phyloP scores from a whole-genome alignment of 2,888 invertebrate species.

The Standfussiana lucernea region DNA sequence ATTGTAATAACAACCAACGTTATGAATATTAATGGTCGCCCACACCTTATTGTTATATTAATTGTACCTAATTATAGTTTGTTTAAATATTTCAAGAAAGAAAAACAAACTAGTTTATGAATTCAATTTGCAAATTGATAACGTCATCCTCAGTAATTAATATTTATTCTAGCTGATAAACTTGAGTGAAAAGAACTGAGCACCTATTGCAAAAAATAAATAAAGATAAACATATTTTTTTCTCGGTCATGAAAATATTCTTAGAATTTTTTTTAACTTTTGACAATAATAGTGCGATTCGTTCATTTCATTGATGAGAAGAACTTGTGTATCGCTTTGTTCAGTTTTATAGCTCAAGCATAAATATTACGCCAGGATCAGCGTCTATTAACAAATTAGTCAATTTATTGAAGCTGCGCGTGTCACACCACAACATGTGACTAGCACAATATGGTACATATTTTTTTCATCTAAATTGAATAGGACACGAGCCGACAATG shows the following conservation, averaged over 20 bases:
- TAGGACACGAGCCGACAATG: constrained; percentile 37
- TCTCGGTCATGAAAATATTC: background rate
- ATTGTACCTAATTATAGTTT: constrained; percentile 57
- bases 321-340: constrained; percentile 13
- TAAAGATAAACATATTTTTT: constrained; percentile 32
- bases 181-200: constrained; percentile 33
- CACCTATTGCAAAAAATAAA: constrained; percentile 29
- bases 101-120: constrained; percentile 48
- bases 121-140: constrained; percentile 64
- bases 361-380: constrained; percentile 50
- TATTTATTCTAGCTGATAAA: constrained; percentile 57
- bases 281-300: constrained; percentile 12
- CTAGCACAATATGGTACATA: constrained; percentile 18
- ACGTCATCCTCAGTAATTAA: constrained; percentile 54
- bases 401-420: constrained; percentile 55
- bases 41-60: constrained; percentile 57
- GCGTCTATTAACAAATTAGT: constrained; percentile 53
- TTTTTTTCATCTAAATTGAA: constrained; percentile 51
- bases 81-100: constrained; percentile 50
- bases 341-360: constrained; percentile 31
- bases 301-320: constrained; percentile 4
- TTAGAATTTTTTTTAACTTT: constrained; percentile 12
- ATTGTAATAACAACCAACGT: constrained; percentile 54
- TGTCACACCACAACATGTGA: constrained; percentile 53
- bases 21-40: constrained; percentile 64